Evolutionary conservation across 2,888 invertebrate species (phyloP).

Genomic region (Drosophila algonquin): DNA sequence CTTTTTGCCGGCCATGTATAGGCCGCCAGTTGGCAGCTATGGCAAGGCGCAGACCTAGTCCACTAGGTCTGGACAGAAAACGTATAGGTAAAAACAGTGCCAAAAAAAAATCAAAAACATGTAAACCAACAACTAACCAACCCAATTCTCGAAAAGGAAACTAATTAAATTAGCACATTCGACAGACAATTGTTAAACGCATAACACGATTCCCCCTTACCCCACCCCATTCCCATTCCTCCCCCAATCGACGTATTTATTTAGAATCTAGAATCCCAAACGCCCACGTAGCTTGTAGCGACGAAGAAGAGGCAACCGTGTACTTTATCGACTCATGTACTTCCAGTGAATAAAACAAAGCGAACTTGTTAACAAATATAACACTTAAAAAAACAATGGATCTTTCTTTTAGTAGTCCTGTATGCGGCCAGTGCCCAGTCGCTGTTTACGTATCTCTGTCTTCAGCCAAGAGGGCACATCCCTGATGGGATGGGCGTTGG

Average conservation of each 20-base stretch:
- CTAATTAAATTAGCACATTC: constrained; percentile 25
- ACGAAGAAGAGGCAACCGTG: constrained; percentile 28
- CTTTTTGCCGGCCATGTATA: constrained; percentile 92
- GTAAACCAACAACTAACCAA: constrained; percentile 14
- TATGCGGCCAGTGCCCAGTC: constrained; percentile 90
- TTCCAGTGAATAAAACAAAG: constrained; percentile 58
- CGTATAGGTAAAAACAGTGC: constrained; percentile 50
- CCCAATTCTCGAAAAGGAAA: neutral
- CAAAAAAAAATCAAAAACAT: constrained; percentile 64
- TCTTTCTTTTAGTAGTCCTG: constrained; percentile 85
- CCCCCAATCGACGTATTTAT: constrained; percentile 24
- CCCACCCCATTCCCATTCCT: too few relatives aligned
- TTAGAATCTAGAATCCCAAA: constrained; percentile 1
- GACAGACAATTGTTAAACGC: constrained; percentile 51
- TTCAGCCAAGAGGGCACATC: constrained; percentile 90
- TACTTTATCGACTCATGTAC: constrained; percentile 67
- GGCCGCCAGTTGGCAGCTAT: constrained; percentile 96
- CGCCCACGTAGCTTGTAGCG: constrained; percentile 16
- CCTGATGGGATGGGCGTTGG: constrained; percentile 87
- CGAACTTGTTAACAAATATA: constrained; percentile 62
- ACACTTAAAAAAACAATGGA: constrained; percentile 29
- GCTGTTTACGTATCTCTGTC: constrained; percentile 89
- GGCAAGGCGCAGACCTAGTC: constrained; percentile 91
- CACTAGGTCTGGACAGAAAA: neutral
- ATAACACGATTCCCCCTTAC: constrained; percentile 45